phyloP scores from a whole-genome alignment of 2,113 vertebrate species.

The Hyla sarda region DNA sequence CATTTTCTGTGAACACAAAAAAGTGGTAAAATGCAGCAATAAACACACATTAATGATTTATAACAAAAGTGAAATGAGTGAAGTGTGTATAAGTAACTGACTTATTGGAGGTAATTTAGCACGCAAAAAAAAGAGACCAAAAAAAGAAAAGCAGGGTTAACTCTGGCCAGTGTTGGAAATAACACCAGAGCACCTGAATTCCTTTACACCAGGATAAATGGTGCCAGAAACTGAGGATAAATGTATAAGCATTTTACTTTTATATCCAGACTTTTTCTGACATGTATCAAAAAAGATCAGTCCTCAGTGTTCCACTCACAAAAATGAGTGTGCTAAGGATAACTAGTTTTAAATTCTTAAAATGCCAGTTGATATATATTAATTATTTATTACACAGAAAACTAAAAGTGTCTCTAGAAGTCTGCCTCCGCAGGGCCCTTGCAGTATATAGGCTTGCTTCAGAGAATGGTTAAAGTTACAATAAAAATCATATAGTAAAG shows the following conservation, averaged over 20 bases:
- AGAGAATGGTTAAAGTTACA: no score
- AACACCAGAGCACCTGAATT: background rate
- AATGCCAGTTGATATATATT: no score
- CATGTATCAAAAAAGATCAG: no score
- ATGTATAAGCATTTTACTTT: background rate
- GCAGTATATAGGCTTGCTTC: no score
- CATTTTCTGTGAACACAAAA: slow-evolving; percentile 10
- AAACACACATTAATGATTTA: slow-evolving; percentile 30
- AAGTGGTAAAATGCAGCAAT: slow-evolving; percentile 15
- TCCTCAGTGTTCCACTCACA: no score
- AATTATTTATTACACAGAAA: no score
- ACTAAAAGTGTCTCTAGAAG: no score
- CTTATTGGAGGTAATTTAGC: slow-evolving; percentile 17
- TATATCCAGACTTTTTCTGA: background rate
- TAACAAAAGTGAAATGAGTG: slow-evolving; percentile 9
- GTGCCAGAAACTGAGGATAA: background rate
- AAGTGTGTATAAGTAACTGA: slow-evolving; percentile 27
- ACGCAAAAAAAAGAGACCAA: no score
- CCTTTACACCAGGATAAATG: background rate
- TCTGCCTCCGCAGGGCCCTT: no score
- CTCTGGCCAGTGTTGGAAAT: background rate
- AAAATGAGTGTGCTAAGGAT: no score
- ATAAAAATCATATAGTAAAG: no score
- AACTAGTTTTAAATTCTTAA: no score
- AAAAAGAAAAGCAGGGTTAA: background rate